phyloP scores from a whole-genome alignment of 2,888 invertebrate species.

The Prosopocoilus inquinatus region DNA sequence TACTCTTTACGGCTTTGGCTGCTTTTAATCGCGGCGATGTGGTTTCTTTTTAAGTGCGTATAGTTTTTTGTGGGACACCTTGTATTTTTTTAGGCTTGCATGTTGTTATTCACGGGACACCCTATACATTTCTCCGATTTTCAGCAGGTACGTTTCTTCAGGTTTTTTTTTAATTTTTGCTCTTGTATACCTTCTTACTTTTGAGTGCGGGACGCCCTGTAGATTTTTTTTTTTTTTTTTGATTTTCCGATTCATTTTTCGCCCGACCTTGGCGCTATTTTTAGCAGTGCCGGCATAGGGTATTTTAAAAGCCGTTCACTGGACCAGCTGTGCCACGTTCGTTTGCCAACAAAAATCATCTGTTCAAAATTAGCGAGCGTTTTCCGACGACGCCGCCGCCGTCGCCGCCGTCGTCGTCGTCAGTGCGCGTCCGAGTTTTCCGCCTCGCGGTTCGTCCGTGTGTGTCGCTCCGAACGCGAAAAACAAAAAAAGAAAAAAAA shows the following conservation, averaged over 20 bases:
- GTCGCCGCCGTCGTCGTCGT: not conserved
- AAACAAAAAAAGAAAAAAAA: not conserved
- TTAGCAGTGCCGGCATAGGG: not conserved
- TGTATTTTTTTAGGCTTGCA: not conserved
- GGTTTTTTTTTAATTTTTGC: too few relatives aligned
- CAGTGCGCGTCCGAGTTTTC: not conserved
- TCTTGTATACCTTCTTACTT: too few relatives aligned
- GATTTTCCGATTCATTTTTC: not conserved
- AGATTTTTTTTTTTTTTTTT: not conserved
- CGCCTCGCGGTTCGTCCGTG: not conserved
- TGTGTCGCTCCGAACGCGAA: too few relatives aligned
- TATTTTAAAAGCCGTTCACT: not conserved
- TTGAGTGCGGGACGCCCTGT: not conserved
- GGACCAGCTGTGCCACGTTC: not conserved
- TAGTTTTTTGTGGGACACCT: too few relatives aligned
- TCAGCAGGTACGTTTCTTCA: not conserved
- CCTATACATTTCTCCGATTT: not conserved
- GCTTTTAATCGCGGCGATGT: too few relatives aligned
- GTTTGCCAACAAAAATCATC: conserved; percentile 1
- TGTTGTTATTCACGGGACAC: not conserved
- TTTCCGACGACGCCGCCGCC: not conserved
- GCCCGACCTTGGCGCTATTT: not conserved
- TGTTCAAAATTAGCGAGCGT: not conserved
- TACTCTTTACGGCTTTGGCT: too few relatives aligned
- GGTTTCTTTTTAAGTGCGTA: too few relatives aligned